A percentile compares a stretch with the other conserved stretches of the same genome.
phyloP scores from a whole-genome alignment of 2,113 vertebrate species.

The Gymnogyps californianus region DNA sequence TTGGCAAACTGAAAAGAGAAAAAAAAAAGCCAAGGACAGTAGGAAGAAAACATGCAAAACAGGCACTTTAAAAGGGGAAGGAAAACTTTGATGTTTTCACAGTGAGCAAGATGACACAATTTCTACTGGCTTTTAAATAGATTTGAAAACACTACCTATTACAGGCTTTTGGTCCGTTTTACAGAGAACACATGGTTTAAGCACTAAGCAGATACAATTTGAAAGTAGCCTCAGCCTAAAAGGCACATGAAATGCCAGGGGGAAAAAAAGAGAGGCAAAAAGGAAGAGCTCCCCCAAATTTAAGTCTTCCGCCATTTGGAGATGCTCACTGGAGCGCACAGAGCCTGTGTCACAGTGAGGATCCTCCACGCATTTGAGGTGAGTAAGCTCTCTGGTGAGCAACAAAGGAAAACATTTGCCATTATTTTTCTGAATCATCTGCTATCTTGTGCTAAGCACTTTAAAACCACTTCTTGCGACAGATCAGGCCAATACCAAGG shows the following conservation, averaged over 20 bases:
- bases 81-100: not conserved
- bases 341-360: not conserved
- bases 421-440: not conserved
- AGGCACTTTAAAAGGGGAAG: not conserved
- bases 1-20: not conserved
- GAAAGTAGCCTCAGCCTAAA: not conserved
- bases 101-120: not conserved
- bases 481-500: not conserved
- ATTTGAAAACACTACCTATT: not conserved
- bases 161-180: not conserved
- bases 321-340: not conserved
- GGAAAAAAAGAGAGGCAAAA: not conserved
- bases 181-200: not conserved
- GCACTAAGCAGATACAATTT: not conserved
- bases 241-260: not conserved
- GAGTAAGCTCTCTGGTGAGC: not conserved
- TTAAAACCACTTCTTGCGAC: not conserved
- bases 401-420: not conserved
- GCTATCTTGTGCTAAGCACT: not conserved
- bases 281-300: not conserved
- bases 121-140: constrained; percentile 2
- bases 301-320: not conserved
- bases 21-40: not conserved
- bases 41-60: not conserved
- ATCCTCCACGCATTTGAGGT: not conserved